Evolutionary conservation across 2,797 vertebrate species (phyloP).

Genomic region (Pangasius djambal): DNA sequence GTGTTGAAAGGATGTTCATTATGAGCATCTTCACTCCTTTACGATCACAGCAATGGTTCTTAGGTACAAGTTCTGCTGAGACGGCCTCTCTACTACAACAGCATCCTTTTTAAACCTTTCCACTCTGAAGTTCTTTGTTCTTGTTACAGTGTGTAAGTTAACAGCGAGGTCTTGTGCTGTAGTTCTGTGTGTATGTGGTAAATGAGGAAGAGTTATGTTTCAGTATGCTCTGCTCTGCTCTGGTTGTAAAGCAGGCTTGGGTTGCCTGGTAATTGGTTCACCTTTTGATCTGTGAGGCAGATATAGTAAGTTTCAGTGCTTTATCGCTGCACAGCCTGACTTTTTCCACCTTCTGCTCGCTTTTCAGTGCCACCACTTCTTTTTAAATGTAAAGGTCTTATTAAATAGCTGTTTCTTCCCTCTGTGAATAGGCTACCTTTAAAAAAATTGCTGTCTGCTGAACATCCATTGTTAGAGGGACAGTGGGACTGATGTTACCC

Average conservation of each 20-base stretch:
- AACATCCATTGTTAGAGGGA: background rate
- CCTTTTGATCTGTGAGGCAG: slow-evolving; percentile 39
- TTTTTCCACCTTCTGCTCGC: slow-evolving; percentile 28
- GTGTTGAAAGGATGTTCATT: background rate
- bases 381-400: slow-evolving; percentile 31
- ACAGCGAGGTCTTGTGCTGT: background rate
- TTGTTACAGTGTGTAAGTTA: background rate
- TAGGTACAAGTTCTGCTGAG: background rate
- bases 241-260: background rate
- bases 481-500: slow-evolving; percentile 5
- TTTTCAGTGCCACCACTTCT: slow-evolving; percentile 31
- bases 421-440: background rate
- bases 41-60: background rate
- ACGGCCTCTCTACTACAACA: background rate
- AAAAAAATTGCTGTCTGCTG: background rate
- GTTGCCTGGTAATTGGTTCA: slow-evolving; percentile 45
- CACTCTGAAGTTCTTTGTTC: background rate
- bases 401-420: slow-evolving; percentile 23
- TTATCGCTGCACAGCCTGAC: slow-evolving; percentile 6
- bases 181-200: slow-evolving; percentile 9
- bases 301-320: slow-evolving; percentile 17
- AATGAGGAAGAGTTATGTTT: slow-evolving; percentile 4
- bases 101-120: background rate
- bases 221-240: background rate
- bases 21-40: background rate